phyloP scores from a whole-genome alignment of 2,113 vertebrate species.

The Bucco capensis region DNA sequence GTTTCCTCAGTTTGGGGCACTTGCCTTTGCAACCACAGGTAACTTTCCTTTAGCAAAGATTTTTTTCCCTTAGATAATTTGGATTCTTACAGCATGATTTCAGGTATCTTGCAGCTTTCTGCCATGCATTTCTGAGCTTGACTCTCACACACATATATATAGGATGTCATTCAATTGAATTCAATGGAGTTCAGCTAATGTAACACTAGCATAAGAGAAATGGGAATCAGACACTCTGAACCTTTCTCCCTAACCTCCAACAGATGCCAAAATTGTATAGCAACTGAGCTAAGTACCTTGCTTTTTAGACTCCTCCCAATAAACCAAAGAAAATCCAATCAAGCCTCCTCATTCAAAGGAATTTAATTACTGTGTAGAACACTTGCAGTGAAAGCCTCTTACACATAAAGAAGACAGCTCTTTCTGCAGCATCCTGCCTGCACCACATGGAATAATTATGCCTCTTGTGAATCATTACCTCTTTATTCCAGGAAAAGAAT shows the following conservation, averaged over 20 bases:
- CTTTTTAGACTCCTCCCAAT: slow-evolving; percentile 34
- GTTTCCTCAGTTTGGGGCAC: background rate
- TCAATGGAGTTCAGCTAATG: background rate
- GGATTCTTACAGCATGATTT: background rate
- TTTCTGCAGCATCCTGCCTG: slow-evolving; percentile 1
- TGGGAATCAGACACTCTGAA: background rate
- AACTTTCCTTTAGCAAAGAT: background rate
- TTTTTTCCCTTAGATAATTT: background rate
- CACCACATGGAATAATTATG: slow-evolving; percentile 24
- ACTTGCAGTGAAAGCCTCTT: slow-evolving; percentile 57
- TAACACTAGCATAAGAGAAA: background rate
- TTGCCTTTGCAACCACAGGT: background rate
- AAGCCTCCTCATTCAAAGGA: slow-evolving; percentile 30
- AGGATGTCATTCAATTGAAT: background rate
- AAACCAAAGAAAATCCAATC: slow-evolving; percentile 43
- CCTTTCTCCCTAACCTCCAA: background rate
- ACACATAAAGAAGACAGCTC: slow-evolving; percentile 31
- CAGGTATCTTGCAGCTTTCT: slow-evolving; percentile 19
- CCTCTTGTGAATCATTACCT: slow-evolving; percentile 48
- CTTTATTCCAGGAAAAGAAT: slow-evolving; percentile 48
- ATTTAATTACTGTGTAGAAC: slow-evolving; percentile 56
- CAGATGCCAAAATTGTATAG: slow-evolving; percentile 39
- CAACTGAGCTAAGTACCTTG: slow-evolving; percentile 37
- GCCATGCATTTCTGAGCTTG: background rate
- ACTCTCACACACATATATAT: background rate